Base-by-base conservation (phyloP, 2,113 vertebrate species). In the Sceloporus undulatus region DNA sequence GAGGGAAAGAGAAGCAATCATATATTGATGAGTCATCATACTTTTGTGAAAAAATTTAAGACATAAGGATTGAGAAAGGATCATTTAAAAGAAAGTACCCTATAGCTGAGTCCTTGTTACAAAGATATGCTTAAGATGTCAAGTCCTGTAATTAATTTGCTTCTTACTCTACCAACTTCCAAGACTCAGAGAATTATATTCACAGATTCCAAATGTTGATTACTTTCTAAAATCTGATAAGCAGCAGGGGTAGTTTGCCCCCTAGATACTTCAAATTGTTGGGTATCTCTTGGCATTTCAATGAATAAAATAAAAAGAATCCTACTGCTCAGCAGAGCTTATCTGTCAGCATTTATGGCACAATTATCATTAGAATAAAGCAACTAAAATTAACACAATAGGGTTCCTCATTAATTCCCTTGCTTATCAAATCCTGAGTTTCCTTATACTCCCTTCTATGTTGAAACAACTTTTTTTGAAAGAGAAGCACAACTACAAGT, bases 211-310 rank as follows among this genome's bases (percentile, higher is more conserved):
- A 70, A 77, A 68, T 42, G 83, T 40, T 88, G 73, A 42, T 88
- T 88, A 88, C n/a, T 77, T 83, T 81, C 42, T 54, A 76, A 83
- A 78, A 88, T 78, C 74, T 88, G 73, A 78, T 88, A 88, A 88
- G 73, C 87, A 71, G 65, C 62, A 70, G 87, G 87, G 81, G 74
- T 77, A 78, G 56, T 78, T 70, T 71, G 27, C 38, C 29, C 85
- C 38, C 56, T 71, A 79, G 80, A 77, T 87, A 34, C 65, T 73
- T 62, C 78, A 86, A 71, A 62, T 86, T 88, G 18, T 54, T 82
- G 65, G 79, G 73, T 90, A 71, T 71, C 62, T 78, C 16, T 38
- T 83, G 74, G 54, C 52, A 90, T 82, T 78, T 79, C 66, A 78
- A 78, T 79, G 34, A 27, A 83, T 59, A 86, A 77, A 78, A 82